A percentile compares a stretch with the other conserved stretches of the same genome.
Evolutionary conservation across 2,797 vertebrate genomes (phyloP).

Genomic region (Betta splendens): DNA sequence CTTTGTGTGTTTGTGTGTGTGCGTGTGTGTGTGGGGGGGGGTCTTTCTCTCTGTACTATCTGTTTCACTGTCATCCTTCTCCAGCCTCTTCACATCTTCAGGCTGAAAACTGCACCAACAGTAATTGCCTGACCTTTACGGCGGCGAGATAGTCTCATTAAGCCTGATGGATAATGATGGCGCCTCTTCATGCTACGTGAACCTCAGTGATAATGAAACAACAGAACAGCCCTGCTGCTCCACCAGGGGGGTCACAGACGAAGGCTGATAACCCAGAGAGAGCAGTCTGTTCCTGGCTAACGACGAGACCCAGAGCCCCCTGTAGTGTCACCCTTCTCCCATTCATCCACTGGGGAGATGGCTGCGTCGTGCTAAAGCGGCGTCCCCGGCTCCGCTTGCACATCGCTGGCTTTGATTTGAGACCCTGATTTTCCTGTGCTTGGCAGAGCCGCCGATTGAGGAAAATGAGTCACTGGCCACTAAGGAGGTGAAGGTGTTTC

Average conservation of each 20-base stretch:
- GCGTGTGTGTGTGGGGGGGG: constrained; percentile 22
- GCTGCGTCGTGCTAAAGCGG: constrained; percentile 42
- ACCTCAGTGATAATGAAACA: constrained; percentile 98
- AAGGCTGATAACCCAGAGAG: constrained; percentile 73
- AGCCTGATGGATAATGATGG: constrained; percentile 93
- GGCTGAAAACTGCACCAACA: constrained; percentile 94
- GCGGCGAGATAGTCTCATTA: constrained; percentile 96
- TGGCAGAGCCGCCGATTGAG: constrained; percentile 38
- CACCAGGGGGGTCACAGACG: constrained; percentile 72
- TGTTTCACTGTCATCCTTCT: constrained; percentile 80
- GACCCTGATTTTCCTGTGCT: constrained; percentile 49
- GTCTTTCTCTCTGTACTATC: constrained; percentile 48
- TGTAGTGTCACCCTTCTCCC: constrained; percentile 64
- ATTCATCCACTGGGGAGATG: constrained; percentile 47
- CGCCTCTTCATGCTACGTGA: constrained; percentile 91
- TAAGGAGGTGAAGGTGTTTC: constrained; percentile 28
- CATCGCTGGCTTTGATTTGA: constrained; percentile 65
- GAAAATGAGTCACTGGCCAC: constrained; percentile 40
- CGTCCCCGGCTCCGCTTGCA: constrained; percentile 39
- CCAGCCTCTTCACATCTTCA: constrained; percentile 69
- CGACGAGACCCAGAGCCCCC: constrained; percentile 72
- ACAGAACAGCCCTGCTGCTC: constrained; percentile 77
- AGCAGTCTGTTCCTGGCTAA: constrained; percentile 70
- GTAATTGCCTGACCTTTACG: constrained; percentile 99
- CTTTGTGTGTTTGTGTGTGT: constrained; percentile 39